phyloP scores from a whole-genome alignment of 2,797 vertebrate genomes.

The Carcharodon carcharias region DNA sequence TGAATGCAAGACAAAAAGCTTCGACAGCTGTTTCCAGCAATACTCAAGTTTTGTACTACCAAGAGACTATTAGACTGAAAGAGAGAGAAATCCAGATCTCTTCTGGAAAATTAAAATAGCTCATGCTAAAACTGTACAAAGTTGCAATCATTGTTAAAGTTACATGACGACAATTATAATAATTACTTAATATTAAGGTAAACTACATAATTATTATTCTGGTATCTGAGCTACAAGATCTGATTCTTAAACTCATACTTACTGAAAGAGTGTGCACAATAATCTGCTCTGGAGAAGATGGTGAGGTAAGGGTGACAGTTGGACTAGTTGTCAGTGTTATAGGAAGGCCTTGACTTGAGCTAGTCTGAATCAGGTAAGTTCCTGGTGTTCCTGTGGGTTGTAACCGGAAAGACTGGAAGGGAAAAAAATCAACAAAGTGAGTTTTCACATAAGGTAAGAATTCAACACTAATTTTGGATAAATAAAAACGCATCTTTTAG shows the following conservation, averaged over 20 bases:
- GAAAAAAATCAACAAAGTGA: conserved; percentile 20
- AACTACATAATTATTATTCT: background rate
- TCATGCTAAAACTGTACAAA: background rate
- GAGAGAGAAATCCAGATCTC: background rate
- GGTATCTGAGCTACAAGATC: background rate
- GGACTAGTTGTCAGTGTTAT: conserved; percentile 74
- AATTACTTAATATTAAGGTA: background rate
- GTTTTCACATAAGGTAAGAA: background rate
- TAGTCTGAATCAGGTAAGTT: conserved; percentile 87
- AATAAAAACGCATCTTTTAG: background rate
- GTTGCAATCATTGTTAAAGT: background rate
- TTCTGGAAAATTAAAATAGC: background rate
- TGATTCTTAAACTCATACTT: conserved; percentile 45
- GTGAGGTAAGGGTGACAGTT: conserved; percentile 82
- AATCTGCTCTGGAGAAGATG: conserved; percentile 91
- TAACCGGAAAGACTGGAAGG: conserved; percentile 83
- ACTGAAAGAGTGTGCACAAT: conserved; percentile 91
- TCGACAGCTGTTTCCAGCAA: no score
- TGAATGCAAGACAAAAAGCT: no score
- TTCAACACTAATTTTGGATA: background rate
- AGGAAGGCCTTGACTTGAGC: conserved; percentile 82
- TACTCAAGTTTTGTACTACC: no score
- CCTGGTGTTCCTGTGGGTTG: conserved; percentile 91
- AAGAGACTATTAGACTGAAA: background rate
- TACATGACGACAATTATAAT: background rate